phyloP scores from a whole-genome alignment of 2,888 invertebrate species.

The Achlya flavicornis region DNA sequence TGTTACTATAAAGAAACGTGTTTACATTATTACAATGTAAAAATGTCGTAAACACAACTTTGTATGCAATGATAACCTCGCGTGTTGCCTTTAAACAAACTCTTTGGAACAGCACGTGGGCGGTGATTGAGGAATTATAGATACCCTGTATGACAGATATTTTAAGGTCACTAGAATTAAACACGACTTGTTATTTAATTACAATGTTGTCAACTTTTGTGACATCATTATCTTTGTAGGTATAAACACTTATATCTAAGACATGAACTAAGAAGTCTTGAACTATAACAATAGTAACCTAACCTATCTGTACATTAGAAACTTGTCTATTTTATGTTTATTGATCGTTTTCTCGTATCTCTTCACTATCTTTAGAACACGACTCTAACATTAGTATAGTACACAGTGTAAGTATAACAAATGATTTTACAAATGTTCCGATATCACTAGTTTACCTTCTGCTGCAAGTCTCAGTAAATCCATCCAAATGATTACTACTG shows the following conservation, averaged over 20 bases:
- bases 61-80: conserved; percentile 12
- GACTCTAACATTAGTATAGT: too few relatives aligned
- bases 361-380: too few relatives aligned
- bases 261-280: too few relatives aligned
- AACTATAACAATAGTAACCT: too few relatives aligned
- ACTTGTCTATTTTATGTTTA: too few relatives aligned
- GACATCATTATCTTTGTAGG: conserved; percentile 23
- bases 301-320: too few relatives aligned
- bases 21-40: conserved; percentile 8
- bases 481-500: conserved; percentile 8
- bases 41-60: conserved; percentile 8
- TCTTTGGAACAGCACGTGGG: conserved; percentile 3
- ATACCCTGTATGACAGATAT: conserved; percentile 22
- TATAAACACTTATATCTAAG: conserved; percentile 15
- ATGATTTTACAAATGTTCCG: too few relatives aligned
- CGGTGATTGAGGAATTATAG: conserved; percentile 19
- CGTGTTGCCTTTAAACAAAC: not conserved
- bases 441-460: not conserved
- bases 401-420: too few relatives aligned
- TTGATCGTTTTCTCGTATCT: too few relatives aligned
- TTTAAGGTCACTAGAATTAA: conserved; percentile 33
- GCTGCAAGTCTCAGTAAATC: conserved; percentile 5
- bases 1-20: conserved; percentile 1
- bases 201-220: conserved; percentile 23
- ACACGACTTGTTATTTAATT: conserved; percentile 37